Evolutionary conservation across 2,888 invertebrate species (phyloP).

Genomic region (Lepidocyrtinus sp.): DNA sequence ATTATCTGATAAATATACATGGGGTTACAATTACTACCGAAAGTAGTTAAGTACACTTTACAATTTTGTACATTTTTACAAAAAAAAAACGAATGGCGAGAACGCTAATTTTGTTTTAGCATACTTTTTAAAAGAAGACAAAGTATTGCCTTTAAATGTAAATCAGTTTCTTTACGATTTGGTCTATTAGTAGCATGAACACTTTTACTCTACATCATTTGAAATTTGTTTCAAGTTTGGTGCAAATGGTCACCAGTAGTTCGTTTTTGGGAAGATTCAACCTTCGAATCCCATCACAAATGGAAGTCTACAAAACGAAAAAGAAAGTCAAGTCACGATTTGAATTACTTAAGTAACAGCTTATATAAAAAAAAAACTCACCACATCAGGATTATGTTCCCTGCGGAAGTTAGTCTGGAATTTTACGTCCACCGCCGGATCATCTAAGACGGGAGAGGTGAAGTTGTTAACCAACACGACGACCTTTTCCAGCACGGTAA

Average conservation of each 20-base stretch:
- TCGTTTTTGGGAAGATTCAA: constrained; percentile 57
- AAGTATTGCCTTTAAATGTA: too few relatives aligned
- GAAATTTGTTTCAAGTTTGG: constrained; percentile 60
- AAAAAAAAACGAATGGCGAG: neutral
- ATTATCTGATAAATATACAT: too few relatives aligned
- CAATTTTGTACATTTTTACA: neutral
- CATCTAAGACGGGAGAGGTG: constrained; percentile 45
- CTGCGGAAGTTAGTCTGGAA: constrained; percentile 55
- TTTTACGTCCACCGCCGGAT: constrained; percentile 42
- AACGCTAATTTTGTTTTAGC: neutral
- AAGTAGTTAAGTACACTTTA: constrained; percentile 16
- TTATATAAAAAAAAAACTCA: constrained; percentile 45
- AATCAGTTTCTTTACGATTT: too few relatives aligned
- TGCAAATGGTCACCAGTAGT: constrained; percentile 46
- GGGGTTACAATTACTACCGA: too few relatives aligned
- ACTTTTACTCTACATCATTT: constrained; percentile 53
- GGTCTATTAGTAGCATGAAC: too few relatives aligned
- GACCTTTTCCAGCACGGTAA: constrained; percentile 61
- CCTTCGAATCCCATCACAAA: constrained; percentile 64
- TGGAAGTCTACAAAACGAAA: constrained; percentile 50
- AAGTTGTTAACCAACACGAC: constrained; percentile 54
- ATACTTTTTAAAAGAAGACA: too few relatives aligned
- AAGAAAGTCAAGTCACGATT: neutral
- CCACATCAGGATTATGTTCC: constrained; percentile 61
- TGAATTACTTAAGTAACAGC: neutral